Conservation (phyloP, 2,797 vertebrate species). For the Naso thynnoides region DNA sequence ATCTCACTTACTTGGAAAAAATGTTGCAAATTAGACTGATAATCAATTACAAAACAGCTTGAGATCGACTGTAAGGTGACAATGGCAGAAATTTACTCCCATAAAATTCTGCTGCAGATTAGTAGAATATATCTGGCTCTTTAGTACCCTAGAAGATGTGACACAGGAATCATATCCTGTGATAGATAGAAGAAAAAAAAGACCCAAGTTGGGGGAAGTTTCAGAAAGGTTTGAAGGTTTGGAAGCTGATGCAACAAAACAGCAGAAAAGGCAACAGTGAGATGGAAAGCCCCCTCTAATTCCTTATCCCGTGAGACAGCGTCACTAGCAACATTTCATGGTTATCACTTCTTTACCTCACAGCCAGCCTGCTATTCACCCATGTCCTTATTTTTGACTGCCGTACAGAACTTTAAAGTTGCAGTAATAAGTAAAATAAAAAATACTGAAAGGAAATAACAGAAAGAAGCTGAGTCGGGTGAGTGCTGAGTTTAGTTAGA, state of each 20-base stretch:
- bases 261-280: neutral
- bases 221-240: slow-evolving; percentile 15
- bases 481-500: too few species aligned
- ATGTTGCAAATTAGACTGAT: neutral
- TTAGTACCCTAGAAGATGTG: slow-evolving; percentile 3
- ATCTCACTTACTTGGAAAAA: neutral
- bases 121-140: neutral
- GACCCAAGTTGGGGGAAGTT: neutral
- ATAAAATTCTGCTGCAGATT: neutral
- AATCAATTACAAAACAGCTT: neutral
- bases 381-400: slow-evolving; percentile 1
- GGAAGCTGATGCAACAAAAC: neutral
- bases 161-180: neutral
- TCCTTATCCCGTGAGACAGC: neutral
- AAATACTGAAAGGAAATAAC: too few species aligned
- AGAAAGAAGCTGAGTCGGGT: too few species aligned
- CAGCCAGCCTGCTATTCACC: neutral
- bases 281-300: slow-evolving; percentile 12
- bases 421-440: neutral
- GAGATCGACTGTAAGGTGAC: neutral
- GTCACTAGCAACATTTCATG: neutral
- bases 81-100: neutral
- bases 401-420: neutral
- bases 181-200: slow-evolving; percentile 7
- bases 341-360: neutral